Conservation (phyloP, 2,113 vertebrate genomes). For the Sigmodon hispidus region DNA sequence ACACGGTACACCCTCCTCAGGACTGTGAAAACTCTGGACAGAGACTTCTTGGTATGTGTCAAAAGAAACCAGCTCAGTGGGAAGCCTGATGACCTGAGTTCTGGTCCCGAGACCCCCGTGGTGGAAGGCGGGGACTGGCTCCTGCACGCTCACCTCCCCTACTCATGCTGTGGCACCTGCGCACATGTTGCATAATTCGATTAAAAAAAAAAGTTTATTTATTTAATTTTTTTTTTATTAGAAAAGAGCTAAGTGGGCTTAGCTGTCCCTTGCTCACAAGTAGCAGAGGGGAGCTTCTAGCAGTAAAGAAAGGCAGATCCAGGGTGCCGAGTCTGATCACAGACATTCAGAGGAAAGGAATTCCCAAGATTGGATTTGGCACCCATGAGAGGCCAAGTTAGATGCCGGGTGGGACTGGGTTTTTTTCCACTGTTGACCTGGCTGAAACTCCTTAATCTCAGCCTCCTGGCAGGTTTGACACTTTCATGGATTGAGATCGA, state of each 20-base stretch:
- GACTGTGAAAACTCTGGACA: no score
- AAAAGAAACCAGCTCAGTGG: not conserved
- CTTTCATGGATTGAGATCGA: conserved; percentile 46
- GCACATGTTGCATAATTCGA: not conserved
- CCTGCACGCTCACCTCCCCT: not conserved
- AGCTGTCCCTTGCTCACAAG: not conserved
- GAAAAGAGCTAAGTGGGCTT: not conserved
- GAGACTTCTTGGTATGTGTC: not conserved
- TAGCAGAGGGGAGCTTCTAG: conserved; percentile 9
- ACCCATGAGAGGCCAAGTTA: conserved; percentile 42
- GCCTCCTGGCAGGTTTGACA: conserved; percentile 64
- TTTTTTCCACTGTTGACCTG: conserved; percentile 75
- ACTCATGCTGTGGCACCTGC: accelerated
- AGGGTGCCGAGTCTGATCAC: not conserved
- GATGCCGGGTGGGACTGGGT: conserved; percentile 60
- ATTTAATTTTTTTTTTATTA: not conserved
- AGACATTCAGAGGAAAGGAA: conserved; percentile 53
- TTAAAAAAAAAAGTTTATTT: not conserved
- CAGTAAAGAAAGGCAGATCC: conserved; percentile 4
- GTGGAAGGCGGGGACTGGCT: no score
- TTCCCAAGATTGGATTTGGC: conserved; percentile 60
- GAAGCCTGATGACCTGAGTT: not conserved
- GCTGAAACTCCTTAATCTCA: conserved; percentile 64
- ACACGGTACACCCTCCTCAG: not conserved
- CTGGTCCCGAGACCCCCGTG: no score